Evolutionary conservation across 2,888 invertebrate species (phyloP), one percentile per base, ranked within the genome.

Genomic region (Nipponacmea schrenckii): DNA sequence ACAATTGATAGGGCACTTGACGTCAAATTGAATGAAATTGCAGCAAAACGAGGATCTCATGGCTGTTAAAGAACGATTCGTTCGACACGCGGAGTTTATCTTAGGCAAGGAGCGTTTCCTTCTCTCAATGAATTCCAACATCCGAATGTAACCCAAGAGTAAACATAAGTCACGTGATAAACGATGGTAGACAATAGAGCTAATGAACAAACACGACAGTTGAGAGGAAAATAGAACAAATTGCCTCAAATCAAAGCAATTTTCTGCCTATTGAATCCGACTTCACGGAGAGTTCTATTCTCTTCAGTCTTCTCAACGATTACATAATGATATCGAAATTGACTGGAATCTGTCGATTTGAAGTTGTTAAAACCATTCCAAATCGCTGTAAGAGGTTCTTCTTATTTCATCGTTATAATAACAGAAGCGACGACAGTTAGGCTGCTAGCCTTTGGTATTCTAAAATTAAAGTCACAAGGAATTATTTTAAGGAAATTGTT

Each of bases 141-240:
- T 56, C 56, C 56, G 56, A 56, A 56, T 24, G 24, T 24, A 56
- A 24, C 56, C 20, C 56, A 56, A 24, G 56, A 56, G 56, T 56
- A 69, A 68, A 69, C 69, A 62, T 44, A 50, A 31, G 69, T 48
- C 66, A 27, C 66, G 66, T 67, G 72, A 15, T 62, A 31, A 31
- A 56, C 73, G 70, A 66, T 63, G 27, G 71, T 50, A 39, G 64
- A 74, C 74, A 74, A 74, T 74, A 64, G 67, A 15, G 50, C 71
- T 74, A 74, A 74, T 69, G 74, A 74, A 74, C 74, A 74, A 74
- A 74, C 69, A 72, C 48, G 63, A 63, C 65, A 63, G 69, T 27
- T 67, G 68, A 64, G 45, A 62, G 50, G 48, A 68, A 66, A 67
- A 56, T 31, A 67, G 67, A 45, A 67, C 67, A 67, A 64, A 24